Evolutionary conservation across 2,113 vertebrate genomes (phyloP), one percentile per base, ranked within the genome.

Genomic region (Sapayoa aenigma): DNA sequence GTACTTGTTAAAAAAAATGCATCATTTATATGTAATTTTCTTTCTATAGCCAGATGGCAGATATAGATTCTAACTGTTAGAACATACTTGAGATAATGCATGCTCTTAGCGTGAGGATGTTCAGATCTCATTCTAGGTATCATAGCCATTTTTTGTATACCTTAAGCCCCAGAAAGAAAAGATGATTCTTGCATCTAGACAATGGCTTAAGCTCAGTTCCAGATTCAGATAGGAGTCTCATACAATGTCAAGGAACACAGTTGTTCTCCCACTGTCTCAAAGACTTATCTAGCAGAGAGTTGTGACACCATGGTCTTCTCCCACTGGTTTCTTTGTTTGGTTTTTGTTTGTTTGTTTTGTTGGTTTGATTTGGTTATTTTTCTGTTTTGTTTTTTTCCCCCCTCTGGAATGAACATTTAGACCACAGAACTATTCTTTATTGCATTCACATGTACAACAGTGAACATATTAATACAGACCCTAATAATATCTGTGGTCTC

Each of bases 341-440:
- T 63, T 4, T 37, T 5, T 33, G 13, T 19, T 83, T 25, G 9
- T 41, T 63, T 46, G 5, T 66, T 67, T 27, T 2, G 1, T 9
- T 55, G 5, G 0, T n/a, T 16, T 46, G 56, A 14, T 35, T 7
- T 6, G 7, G 31, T 31, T 19, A 12, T 30, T 21, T 55, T 55
- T 31, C n/a, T 4, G 1, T 5, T 68, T 22, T 2, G n/a, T 5
- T 37, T 37, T 49, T 50, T 23, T 16, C 5, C 1, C 20, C 5
- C 1, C 20, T 47, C 20, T 55, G 22, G 31, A 37, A 44, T 39
- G 33, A 89, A 55, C 21, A 59, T 67, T 84, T 75, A 91, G 21
- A 47, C 14, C 4, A 65, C 6, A 59, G 49, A 87, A 92, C 39
- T 71, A 50, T 67, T 47, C 90, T 81, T 12, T 78, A 41, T 44